Conservation (phyloP, 2,888 invertebrate species). For the Galeopsomyia nigrocyanea region DNA sequence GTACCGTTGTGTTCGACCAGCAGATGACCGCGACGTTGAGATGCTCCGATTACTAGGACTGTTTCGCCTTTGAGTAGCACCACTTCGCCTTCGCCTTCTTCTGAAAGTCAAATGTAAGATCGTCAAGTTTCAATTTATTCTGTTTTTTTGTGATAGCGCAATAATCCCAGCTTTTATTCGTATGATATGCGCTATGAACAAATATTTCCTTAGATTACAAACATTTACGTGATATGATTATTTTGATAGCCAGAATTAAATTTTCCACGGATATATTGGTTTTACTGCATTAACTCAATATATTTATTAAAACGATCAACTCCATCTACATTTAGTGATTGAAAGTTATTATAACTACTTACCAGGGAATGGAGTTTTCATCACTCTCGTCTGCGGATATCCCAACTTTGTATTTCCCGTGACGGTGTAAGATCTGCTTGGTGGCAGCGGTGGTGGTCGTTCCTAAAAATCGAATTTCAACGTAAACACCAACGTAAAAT, state of each 20-base stretch:
- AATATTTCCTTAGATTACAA: no score
- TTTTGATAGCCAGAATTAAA: no score
- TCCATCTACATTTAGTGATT: no score
- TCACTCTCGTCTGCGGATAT: slow-evolving; percentile 92
- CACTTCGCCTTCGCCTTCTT: slow-evolving; percentile 72
- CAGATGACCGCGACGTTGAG: slow-evolving; percentile 87
- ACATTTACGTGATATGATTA: no score
- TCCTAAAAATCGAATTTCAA: slow-evolving; percentile 72
- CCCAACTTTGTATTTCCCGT: slow-evolving; percentile 90
- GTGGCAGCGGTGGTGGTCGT: slow-evolving; percentile 92
- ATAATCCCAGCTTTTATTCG: no score
- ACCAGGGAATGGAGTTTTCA: slow-evolving; percentile 91
- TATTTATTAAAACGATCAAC: no score
- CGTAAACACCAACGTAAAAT: neutral
- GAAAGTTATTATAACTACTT: slow-evolving; percentile 44
- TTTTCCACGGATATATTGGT: no score
- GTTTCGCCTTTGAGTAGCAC: slow-evolving; percentile 85
- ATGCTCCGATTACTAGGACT: slow-evolving; percentile 90
- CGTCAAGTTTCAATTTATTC: no score
- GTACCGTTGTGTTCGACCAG: slow-evolving; percentile 85
- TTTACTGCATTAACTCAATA: no score
- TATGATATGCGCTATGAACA: neutral
- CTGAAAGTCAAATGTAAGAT: slow-evolving; percentile 48
- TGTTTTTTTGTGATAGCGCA: no score
- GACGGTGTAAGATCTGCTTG: slow-evolving; percentile 91